Evolutionary conservation across 2,888 invertebrate genomes (phyloP), one percentile per base, ranked within the genome.

Genomic region (Rutpela maculata): DNA sequence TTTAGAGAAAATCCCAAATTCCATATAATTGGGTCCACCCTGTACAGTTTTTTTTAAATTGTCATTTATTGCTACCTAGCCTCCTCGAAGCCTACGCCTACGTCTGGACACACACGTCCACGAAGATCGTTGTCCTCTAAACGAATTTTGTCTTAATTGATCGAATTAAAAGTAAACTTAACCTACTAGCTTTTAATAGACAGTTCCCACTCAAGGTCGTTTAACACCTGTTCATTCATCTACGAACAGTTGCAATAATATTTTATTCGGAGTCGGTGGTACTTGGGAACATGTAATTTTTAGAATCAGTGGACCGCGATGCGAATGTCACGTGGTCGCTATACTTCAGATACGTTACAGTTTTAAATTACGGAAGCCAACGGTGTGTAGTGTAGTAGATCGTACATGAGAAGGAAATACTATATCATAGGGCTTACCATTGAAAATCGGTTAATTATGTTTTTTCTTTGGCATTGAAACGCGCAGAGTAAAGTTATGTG

Each of bases 311-410:
- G 31, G 31, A 63, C 63, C 63, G 38, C 18, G n/a, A 63, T 63
- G 7, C 17, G 38, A 17, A 35, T 17, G 17, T 63, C 63, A 31
- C 38, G 63, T 17, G 63, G 12, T 63, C 38, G 12, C 38, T 26
- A n/a, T 26, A 31, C 26, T 62, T 26, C 0, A 35, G 19, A 60
- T 71, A 59, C 12, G 59, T 71, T 71, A 71, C 71, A n/a, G 71
- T 71, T 60, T 60, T 17, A 71, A 19, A 19, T 71, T 71, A 57
- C 71, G 62, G 71, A 59, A 71, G 31, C 60, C 71, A 35, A 18
- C 18, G 18, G 50, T n/a, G 50, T 50, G 50, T 50, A n/a, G 66
- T 12, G 43, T 35, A 31, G 60, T n/a, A 19, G 22, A 26, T 60
- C 60, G n/a, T 15, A n/a, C 15, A 31, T 60, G 60, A 60, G 60